A percentile compares a stretch with the other conserved stretches of the same genome.
Evolutionary conservation across 2,113 vertebrate species (phyloP).

Genomic region (Megaceryle torquata): DNA sequence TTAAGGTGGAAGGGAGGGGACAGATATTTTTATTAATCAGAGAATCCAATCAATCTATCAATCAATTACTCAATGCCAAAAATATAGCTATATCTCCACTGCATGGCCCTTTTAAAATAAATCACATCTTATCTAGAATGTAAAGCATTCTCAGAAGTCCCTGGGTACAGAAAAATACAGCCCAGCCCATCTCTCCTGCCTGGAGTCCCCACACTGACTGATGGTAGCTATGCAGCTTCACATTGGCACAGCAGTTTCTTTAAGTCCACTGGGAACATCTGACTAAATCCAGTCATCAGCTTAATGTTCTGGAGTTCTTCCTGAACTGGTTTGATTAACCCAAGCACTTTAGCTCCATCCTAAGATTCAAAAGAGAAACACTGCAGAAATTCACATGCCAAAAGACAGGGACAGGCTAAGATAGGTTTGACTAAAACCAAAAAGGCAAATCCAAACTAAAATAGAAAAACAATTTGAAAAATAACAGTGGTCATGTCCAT

Average conservation of each 20-base stretch:
- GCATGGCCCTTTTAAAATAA: constrained; percentile 42
- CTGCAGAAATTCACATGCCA: neutral
- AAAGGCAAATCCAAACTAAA: neutral
- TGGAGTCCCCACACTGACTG: neutral
- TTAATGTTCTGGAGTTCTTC: neutral
- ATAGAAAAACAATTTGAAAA: neutral
- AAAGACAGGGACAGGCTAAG: neutral
- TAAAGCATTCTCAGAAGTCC: constrained; percentile 10
- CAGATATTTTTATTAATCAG: neutral
- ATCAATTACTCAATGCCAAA: neutral
- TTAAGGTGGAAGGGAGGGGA: neutral
- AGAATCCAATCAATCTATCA: neutral
- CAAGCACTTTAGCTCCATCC: neutral
- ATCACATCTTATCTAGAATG: constrained; percentile 50
- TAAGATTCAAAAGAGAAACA: constrained; percentile 8
- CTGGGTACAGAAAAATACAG: neutral
- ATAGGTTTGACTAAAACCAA: neutral
- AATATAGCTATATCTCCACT: constrained; percentile 32
- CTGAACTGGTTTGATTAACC: neutral
- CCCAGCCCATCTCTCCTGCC: neutral
- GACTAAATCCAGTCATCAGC: neutral
- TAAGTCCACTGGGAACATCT: neutral
- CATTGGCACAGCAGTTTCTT: neutral
- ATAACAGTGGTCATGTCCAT: neutral
- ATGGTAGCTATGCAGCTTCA: neutral